Base-by-base conservation (phyloP, 2,113 vertebrate species). In the Cyprinus carpio region DNA sequence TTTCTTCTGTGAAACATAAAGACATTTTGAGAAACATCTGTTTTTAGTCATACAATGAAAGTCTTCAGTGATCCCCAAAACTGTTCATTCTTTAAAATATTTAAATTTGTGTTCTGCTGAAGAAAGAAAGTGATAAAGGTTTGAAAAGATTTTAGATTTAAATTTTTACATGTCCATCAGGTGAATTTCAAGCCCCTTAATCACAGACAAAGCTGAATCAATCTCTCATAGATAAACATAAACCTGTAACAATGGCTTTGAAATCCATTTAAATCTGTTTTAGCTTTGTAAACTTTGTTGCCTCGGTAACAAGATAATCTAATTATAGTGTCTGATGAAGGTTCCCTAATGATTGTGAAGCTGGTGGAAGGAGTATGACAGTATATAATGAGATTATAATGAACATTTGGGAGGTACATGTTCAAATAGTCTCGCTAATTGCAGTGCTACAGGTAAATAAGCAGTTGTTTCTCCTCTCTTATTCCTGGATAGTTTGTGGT, bases 271-370 rank as follows among this genome's bases (percentile, higher is more conserved):
- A 3, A 72, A 49, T 75, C 74, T 2, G 15, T 56, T 34, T 77
- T 29, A 51, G 27, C 46, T 77, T 31, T 54, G 16, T 34, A 77
- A 56, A 81, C 60, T 46, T 81, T 18, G 78, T 65, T 81, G 58
- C 60, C 40, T 81, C 13, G 9, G 7, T 65, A 49, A 81, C 37
- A 29, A 56, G 49, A 56, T 77, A 77, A 56, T 77, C 51, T 77
- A 56, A 77, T 77, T 77, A 54, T 77, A 77, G 49, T 77, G 49
- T 77, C 75, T 20, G 16, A 77, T 56, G 25, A 77, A 77, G 75
- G 49, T 77, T 77, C 49, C 1, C 16, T 80, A 64, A 43, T 80
- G 1, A 80, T 58, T 56, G 51, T 58, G 51, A 77, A 56, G 75
- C 75, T 34, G 75, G 34, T 40, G 58, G 20, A 80, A 18, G 10